A percentile compares a stretch with the other conserved stretches of the same genome.
Conservation (phyloP, 2,888 invertebrate genomes). For the Andrena bicolor region DNA sequence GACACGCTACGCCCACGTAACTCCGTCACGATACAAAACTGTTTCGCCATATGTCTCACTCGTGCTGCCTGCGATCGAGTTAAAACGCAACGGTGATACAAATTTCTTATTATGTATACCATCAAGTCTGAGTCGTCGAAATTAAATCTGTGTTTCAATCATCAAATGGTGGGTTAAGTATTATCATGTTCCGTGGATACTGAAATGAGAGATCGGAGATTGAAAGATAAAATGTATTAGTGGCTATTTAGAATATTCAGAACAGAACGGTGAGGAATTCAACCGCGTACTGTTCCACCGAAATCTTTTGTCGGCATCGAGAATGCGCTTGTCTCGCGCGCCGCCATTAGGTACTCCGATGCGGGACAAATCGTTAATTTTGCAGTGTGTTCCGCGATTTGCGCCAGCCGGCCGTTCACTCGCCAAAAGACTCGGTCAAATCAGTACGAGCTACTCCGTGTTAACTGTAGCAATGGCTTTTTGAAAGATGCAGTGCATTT, state of each 20-base stretch:
- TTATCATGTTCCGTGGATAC: too few species aligned
- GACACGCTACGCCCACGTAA: slow-evolving; percentile 59
- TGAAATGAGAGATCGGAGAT: background rate
- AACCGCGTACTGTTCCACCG: background rate
- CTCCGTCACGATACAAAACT: slow-evolving; percentile 24
- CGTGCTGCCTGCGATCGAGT: slow-evolving; percentile 1
- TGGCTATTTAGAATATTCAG: background rate
- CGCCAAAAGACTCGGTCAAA: slow-evolving; percentile 10
- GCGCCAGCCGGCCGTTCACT: slow-evolving; percentile 42
- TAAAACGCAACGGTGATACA: too few species aligned
- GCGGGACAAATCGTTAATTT: slow-evolving; percentile 65
- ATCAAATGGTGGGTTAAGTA: too few species aligned
- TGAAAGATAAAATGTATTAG: background rate
- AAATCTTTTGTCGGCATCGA: slow-evolving; percentile 42
- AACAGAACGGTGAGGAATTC: background rate
- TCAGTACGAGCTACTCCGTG: background rate
- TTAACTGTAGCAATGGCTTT: background rate
- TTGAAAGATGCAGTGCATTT: background rate
- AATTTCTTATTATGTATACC: too few species aligned
- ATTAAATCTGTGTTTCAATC: too few species aligned
- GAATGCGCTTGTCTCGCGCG: slow-evolving; percentile 42
- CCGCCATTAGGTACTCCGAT: slow-evolving; percentile 48
- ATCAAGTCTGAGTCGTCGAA: too few species aligned
- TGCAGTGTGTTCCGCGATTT: slow-evolving; percentile 62
- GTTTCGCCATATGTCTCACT: slow-evolving; percentile 48